Conservation (phyloP, 2,113 vertebrate genomes). For the Zeus faber region DNA sequence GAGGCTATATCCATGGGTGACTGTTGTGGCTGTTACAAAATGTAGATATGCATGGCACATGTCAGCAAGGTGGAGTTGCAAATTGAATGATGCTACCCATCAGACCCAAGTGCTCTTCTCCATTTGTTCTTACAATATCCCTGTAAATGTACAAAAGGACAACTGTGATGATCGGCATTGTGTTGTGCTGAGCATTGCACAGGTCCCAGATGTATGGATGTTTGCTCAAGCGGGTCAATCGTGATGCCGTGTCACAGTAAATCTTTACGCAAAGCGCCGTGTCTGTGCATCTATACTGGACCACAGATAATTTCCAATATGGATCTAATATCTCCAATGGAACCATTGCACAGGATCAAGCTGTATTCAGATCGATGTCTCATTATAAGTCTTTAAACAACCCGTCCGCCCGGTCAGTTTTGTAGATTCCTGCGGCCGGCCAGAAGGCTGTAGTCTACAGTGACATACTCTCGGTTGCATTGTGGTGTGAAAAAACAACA, state of each 20-base stretch:
- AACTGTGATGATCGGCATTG: conserved; percentile 57
- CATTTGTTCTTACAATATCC: too few species aligned
- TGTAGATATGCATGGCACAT: conserved; percentile 59
- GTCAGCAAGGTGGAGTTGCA: conserved; percentile 46
- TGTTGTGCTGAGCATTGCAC: conserved; percentile 54
- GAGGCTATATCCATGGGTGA: conserved; percentile 29
- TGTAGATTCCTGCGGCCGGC: conserved; percentile 31
- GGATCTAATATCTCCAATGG: conserved; percentile 35
- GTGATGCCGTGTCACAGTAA: conserved; percentile 58
- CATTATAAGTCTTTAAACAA: conserved; percentile 38
- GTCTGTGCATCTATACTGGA: conserved; percentile 41
- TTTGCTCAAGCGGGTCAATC: conserved; percentile 46
- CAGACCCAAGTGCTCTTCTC: too few species aligned
- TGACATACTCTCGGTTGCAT: conserved; percentile 73
- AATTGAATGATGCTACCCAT: conserved; percentile 15
- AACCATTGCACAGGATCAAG: conserved; percentile 23
- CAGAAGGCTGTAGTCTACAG: conserved; percentile 56
- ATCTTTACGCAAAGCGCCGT: conserved; percentile 6
- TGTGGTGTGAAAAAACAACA: conserved; percentile 75
- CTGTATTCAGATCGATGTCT: conserved; percentile 23
- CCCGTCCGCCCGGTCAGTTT: conserved; percentile 39
- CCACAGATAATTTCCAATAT: conserved; percentile 27
- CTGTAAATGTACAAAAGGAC: too few species aligned
- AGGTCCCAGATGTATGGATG: conserved; percentile 49
- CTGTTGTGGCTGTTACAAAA: conserved; percentile 64